phyloP scores from a whole-genome alignment of 2,797 vertebrate genomes.

The Aplochiton taeniatus region DNA sequence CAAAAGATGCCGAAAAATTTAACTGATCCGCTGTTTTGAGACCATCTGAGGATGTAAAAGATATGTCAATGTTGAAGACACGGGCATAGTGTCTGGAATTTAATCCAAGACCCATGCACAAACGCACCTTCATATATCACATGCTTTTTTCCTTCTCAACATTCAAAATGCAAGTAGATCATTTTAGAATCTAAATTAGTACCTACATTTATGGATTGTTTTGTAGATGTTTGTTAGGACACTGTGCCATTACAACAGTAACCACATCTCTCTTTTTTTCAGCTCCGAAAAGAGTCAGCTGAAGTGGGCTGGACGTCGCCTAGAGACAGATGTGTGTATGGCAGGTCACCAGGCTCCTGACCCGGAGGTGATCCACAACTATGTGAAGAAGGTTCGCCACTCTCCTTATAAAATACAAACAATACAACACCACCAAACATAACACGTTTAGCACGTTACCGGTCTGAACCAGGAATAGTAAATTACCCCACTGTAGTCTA shows the following conservation, averaged over 20 bases:
- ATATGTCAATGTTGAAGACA: too few relatives aligned
- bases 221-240: too few relatives aligned
- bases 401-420: constrained; percentile 3
- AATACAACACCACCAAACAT: not conserved
- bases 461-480: too few relatives aligned
- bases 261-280: not conserved
- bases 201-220: too few relatives aligned
- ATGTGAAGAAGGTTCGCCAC: constrained; percentile 87
- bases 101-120: constrained; percentile 47
- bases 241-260: too few relatives aligned
- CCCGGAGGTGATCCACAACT: constrained; percentile 86
- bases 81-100: too few relatives aligned
- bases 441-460: too few relatives aligned
- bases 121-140: too few relatives aligned
- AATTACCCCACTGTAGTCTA: not conserved
- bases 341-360: constrained; percentile 80
- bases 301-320: constrained; percentile 73
- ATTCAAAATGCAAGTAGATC: too few relatives aligned
- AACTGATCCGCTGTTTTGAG: constrained; percentile 60
- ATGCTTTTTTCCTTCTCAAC: too few relatives aligned
- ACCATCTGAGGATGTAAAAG: constrained; percentile 52
- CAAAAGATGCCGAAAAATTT: constrained; percentile 49
- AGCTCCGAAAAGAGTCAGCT: constrained; percentile 82
- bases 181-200: too few relatives aligned
- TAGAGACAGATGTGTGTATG: constrained; percentile 88